A percentile compares a stretch with the other conserved stretches of the same genome.
Conservation (phyloP, 2,888 invertebrate genomes). For the Frankliniella fusca region DNA sequence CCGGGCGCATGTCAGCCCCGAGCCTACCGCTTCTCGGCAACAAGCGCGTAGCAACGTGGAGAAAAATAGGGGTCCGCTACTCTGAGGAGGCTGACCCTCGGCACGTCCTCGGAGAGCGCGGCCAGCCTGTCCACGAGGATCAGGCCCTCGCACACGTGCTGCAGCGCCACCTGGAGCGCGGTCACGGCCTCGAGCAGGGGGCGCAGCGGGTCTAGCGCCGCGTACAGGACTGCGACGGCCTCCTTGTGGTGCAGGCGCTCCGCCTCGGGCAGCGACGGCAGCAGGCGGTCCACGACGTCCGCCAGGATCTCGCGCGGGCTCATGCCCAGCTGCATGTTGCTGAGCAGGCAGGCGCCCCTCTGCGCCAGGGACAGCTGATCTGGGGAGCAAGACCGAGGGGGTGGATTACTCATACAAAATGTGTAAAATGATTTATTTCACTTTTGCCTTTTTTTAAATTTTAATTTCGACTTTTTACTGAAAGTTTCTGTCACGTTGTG, state of each 20-base stretch:
- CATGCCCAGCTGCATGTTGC: background rate
- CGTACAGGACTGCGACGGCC: background rate
- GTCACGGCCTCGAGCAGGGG: background rate
- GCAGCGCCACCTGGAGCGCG: background rate
- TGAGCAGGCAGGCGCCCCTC: background rate
- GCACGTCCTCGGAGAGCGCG: background rate
- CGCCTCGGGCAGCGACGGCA: background rate
- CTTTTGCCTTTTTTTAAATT: too few relatives aligned
- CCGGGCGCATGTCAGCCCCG: background rate
- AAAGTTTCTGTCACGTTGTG: too few relatives aligned
- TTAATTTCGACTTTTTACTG: too few relatives aligned
- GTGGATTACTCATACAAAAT: too few relatives aligned
- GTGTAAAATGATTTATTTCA: too few relatives aligned
- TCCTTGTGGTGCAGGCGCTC: background rate
- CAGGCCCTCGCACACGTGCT: conserved; percentile 1
- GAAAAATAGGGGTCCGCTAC: background rate
- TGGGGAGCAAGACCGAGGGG: too few relatives aligned
- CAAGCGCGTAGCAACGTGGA: background rate
- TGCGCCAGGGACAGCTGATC: background rate
- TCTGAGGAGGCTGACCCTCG: background rate
- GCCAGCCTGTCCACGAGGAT: background rate
- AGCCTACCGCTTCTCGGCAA: background rate
- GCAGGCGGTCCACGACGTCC: background rate
- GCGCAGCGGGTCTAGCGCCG: conserved; percentile 1
- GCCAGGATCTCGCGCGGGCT: background rate